Evolutionary conservation across 2,888 invertebrate genomes (phyloP), one percentile per base, ranked within the genome.

Genomic region (Shargacucullia verbasci): DNA sequence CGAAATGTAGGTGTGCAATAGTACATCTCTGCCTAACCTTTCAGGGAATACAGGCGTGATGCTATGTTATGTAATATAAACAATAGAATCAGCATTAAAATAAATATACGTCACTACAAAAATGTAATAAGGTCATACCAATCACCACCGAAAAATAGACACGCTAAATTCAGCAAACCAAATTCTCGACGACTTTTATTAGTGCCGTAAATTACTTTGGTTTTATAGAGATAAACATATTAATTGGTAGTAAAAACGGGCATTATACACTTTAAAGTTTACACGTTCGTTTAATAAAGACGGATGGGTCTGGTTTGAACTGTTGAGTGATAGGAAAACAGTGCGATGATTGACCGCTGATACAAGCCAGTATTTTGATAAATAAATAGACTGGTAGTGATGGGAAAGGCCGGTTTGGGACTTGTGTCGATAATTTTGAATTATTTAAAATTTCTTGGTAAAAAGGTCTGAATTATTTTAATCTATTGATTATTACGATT

Each of bases 311-410:
- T 87, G 87, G 86, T 73, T 70, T 70, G 61, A 56, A 58, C 55
- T 76, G 84, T 40, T 84, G 92, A 92, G 84, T 89, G 92, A 92
- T 87, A 85, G 84, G 87, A 88, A 87, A 90, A 91, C 91, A 90
- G 80, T 65, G 64, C 78, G 90, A 89, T 91, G 92, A 92, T 91
- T 84, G 92, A 92, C 74, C 72, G 84, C 86, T 89, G 91, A 91
- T 88, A 89, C 87, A 87, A 89, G 82, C 91, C 91, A 92, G 90
- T 86, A 88, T 88, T 88, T 87, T 83, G 83, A 88, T 90, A 91
- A 90, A 91, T 89, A 91, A 91, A 91, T 89, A 91, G 67, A 86
- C 43, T 58, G 25, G 50, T 80, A 86, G 86, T 50, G 87, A 44
- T 82, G 87, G 55, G 71, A 55, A 35, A n/a, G 35, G 7, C 6